These are phyloP conservation scores for Papilio aristodemus DNA, from an alignment of 1,140 invertebrate genomes.

Conservation along the genomic window DNA sequence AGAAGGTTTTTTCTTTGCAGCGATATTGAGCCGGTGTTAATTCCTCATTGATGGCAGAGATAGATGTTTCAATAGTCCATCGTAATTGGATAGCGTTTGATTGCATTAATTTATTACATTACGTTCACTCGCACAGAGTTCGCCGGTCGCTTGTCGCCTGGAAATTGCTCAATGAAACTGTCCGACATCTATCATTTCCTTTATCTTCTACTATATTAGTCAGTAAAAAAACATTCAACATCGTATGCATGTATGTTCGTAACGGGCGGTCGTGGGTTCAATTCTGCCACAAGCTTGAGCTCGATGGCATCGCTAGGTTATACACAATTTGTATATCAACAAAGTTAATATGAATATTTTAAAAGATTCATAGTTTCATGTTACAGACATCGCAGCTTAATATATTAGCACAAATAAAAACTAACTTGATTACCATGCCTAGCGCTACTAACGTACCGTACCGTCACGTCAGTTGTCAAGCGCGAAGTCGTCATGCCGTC, in stretches of 20 bases:
- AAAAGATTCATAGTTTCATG: too few species aligned
- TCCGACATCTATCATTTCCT: not conserved
- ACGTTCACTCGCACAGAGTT: not conserved
- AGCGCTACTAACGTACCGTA: not conserved
- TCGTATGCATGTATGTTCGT: too few species aligned
- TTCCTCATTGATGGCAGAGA: slow-evolving; percentile 51
- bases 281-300: too few species aligned
- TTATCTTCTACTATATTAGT: not conserved
- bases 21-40: slow-evolving; percentile 54
- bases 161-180: not conserved
- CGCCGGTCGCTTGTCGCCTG: not conserved
- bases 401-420: not conserved
- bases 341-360: too few species aligned
- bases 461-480: not conserved
- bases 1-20: slow-evolving; percentile 51
- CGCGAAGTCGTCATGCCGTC: slow-evolving; percentile 10
- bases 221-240: too few species aligned
- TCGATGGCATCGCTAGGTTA: too few species aligned
- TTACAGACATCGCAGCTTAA: not conserved
- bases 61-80: slow-evolving; percentile 43
- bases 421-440: not conserved
- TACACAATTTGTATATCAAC: too few species aligned
- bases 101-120: slow-evolving; percentile 30
- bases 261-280: too few species aligned
- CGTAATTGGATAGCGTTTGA: slow-evolving; percentile 48